Conservation (phyloP, 1,140 invertebrate species). For the Leptopilina clavipes region DNA sequence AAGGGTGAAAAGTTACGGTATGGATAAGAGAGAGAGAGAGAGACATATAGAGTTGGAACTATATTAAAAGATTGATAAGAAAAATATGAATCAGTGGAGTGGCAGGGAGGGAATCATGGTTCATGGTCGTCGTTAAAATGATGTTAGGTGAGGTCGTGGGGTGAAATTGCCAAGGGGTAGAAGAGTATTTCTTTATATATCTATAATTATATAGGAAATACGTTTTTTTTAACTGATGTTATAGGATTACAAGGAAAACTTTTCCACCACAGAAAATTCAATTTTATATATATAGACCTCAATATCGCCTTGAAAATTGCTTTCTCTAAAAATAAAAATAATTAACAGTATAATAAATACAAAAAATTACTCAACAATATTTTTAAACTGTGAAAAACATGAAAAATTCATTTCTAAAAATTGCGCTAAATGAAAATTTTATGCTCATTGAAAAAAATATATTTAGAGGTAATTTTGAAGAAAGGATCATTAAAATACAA, state of each 20-base stretch:
- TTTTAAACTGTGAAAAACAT: too few species aligned
- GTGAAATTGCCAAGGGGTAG: background rate
- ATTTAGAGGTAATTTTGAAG: too few species aligned
- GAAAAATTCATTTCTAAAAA: too few species aligned
- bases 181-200: background rate
- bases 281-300: too few species aligned
- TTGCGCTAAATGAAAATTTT: too few species aligned
- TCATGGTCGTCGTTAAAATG: background rate
- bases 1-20: background rate
- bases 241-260: background rate
- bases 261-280: background rate
- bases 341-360: too few species aligned
- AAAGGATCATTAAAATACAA: too few species aligned
- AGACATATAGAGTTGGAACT: background rate
- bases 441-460: too few species aligned
- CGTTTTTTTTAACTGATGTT: background rate
- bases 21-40: too few species aligned
- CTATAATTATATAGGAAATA: background rate
- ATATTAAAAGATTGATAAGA: background rate
- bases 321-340: too few species aligned
- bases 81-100: background rate
- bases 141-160: constrained; percentile 19
- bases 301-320: too few species aligned
- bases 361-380: too few species aligned
- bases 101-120: background rate